Evolutionary conservation across 2,888 invertebrate species (phyloP), one percentile per base, ranked within the genome.

Genomic region (Eutolmus rufibarbis): DNA sequence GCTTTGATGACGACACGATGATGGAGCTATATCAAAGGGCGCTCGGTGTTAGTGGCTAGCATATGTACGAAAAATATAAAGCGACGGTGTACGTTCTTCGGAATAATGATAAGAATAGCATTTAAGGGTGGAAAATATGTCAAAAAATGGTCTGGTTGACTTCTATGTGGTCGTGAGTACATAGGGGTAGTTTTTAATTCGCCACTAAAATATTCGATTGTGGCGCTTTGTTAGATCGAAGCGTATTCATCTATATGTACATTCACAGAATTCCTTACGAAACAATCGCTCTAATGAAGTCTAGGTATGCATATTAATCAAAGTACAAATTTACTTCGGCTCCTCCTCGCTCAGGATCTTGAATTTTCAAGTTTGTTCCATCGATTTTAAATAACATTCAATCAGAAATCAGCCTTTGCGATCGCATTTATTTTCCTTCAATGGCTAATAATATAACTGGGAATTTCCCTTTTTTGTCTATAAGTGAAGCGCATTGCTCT

Each of bases 61-160:
- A 23, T n/a, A n/a, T 74, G 43, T 46, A 85, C 85, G 46, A 74
- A 40, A n/a, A 74, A 84, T 74, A 66, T 28, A 66, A 74, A 46
- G 19, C 28, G 14, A n/a, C 74, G 9, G 28, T 74, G 43, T 46
- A 74, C 57, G 85, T 16, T 74, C 43, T 8, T 74, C 31, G 40
- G 34, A 84, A 84, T 84, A 84, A 84, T 84, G 85, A 85, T 74
- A 74, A 74, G 74, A 85, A 74, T 74, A 74, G 74, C 74, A 74
- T 74, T 82, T 74, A 74, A 85, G 74, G 74, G 85, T 85, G 74
- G 74, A 85, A 85, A 82, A 43, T 85, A 85, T 56, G 43, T 74
- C 85, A 85, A 74, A 85, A 74, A 84, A 12, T n/a, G 79, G 79
- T 31, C 79, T 79, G 79, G 7, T 77, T 51, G n/a, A 0, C 23